phyloP scores from a whole-genome alignment of 2,888 invertebrate genomes.

The Cabera pusaria region DNA sequence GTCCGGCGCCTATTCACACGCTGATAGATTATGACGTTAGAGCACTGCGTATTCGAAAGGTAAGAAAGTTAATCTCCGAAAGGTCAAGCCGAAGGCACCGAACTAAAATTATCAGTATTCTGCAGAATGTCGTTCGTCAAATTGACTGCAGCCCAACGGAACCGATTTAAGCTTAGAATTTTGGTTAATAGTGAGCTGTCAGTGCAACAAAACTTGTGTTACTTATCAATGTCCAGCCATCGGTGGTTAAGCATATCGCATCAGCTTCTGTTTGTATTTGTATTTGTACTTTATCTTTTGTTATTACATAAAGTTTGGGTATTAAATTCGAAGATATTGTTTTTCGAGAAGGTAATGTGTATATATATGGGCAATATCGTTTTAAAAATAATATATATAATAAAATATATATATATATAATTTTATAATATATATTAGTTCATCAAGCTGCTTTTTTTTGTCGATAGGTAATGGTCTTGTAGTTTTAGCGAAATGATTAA shows the following conservation, averaged over 20 bases:
- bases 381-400: no score
- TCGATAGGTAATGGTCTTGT: conserved; percentile 5
- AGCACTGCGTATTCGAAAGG: no score
- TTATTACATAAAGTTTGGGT: conserved; percentile 3
- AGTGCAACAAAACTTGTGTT: conserved; percentile 15
- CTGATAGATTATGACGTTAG: no score
- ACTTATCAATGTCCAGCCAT: conserved; percentile 22
- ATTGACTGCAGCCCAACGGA: conserved; percentile 18
- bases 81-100: no score
- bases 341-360: conserved; percentile 12
- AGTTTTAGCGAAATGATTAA: conserved; percentile 2
- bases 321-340: conserved; percentile 7
- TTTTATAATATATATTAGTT: no score
- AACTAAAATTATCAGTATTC: no score
- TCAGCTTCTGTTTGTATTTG: neutral
- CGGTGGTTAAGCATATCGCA: conserved; percentile 13
- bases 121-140: conserved; percentile 14
- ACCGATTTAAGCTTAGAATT: conserved; percentile 7
- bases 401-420: no score
- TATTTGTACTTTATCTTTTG: conserved; percentile 1
- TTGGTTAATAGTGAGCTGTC: conserved; percentile 21
- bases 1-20: no score
- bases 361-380: conserved; percentile 3
- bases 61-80: no score
- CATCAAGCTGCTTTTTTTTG: conserved; percentile 7